phyloP scores from a whole-genome alignment of 1,140 invertebrate genomes.

The Drosophila erecta region DNA sequence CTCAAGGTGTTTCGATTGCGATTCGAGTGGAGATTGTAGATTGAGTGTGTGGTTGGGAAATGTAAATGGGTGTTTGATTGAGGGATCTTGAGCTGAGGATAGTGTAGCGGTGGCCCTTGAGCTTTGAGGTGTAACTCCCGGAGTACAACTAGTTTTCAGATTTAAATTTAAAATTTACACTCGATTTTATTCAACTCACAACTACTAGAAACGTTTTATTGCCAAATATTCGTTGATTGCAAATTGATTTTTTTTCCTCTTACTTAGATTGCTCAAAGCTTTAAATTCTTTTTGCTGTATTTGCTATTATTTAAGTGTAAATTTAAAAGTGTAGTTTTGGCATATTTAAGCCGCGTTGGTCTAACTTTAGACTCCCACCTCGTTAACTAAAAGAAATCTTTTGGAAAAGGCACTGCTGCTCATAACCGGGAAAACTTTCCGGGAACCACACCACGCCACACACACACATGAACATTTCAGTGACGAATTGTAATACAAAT shows the following conservation, averaged over 20 bases:
- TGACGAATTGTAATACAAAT: slow-evolving; percentile 82
- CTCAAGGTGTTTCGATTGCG: slow-evolving; percentile 43
- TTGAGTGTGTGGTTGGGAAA: slow-evolving; percentile 33
- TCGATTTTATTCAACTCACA: no score
- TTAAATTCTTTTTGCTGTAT: no score
- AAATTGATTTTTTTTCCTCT: no score
- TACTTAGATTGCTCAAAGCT: no score
- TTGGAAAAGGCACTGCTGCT: slow-evolving; percentile 41
- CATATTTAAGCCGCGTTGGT: no score
- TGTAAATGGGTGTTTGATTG: slow-evolving; percentile 35
- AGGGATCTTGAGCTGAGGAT: slow-evolving; percentile 10
- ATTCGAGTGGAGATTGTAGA: slow-evolving; percentile 42
- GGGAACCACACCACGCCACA: not conserved
- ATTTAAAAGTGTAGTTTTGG: no score
- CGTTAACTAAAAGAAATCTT: not conserved
- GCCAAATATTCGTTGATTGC: no score
- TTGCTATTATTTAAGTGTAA: no score
- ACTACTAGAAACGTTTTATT: no score
- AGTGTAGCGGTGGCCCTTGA: not conserved
- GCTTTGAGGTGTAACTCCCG: not conserved
- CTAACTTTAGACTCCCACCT: slow-evolving; percentile 14
- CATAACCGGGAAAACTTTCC: slow-evolving; percentile 54
- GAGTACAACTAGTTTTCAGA: not conserved
- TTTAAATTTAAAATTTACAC: no score
- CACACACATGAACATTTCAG: slow-evolving; percentile 27